Conservation (phyloP, 2,888 invertebrate species). For the Mythimna vitellina region DNA sequence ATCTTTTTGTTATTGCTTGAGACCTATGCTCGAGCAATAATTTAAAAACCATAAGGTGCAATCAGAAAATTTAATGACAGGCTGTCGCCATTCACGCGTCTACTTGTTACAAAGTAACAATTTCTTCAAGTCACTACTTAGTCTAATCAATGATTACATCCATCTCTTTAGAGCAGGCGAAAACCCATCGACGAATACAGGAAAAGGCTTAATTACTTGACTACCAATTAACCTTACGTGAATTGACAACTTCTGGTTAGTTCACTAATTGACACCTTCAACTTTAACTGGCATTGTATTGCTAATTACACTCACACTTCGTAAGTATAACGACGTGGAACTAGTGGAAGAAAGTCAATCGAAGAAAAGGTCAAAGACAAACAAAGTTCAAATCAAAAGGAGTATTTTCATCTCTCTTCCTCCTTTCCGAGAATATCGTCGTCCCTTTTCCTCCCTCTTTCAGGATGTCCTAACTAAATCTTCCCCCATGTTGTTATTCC, state of each 20-base stretch:
- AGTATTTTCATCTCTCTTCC: not conserved
- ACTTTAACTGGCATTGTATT: conserved; percentile 44
- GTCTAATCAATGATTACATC: conserved; percentile 2
- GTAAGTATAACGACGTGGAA: conserved; percentile 13
- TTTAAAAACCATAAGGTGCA: no score
- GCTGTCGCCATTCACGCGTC: not conserved
- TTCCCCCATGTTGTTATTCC: not conserved
- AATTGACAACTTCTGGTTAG: conserved; percentile 39
- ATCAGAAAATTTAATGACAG: not conserved
- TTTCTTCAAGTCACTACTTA: not conserved
- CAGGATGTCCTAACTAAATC: not conserved
- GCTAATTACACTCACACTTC: conserved; percentile 19
- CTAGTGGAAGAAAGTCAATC: conserved; percentile 30
- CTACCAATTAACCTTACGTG: conserved; percentile 26
- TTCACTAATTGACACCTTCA: conserved; percentile 49
- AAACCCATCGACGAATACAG: conserved; percentile 19
- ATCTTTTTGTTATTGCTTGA: no score
- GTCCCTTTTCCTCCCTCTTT: not conserved
- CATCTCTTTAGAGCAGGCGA: not conserved
- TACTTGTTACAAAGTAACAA: not conserved
- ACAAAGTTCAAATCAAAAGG: not conserved
- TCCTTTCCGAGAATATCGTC: not conserved
- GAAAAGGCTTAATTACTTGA: conserved; percentile 44
- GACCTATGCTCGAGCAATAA: no score
- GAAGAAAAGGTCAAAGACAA: conserved; percentile 46